Evolutionary conservation across 2,113 vertebrate genomes (phyloP).

Genomic region (Chaetodon auriga): DNA sequence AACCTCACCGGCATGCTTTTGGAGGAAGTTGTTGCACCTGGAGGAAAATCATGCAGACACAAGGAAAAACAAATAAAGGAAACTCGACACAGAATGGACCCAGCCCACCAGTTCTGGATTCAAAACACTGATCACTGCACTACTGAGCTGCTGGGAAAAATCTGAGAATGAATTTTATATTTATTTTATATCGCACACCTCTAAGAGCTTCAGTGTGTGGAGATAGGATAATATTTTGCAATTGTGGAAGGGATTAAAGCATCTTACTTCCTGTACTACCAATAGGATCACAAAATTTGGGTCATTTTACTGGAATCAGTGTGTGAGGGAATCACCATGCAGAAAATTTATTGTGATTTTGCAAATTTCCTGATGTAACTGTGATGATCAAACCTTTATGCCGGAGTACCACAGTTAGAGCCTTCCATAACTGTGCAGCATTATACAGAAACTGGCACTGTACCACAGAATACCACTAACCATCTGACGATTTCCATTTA

Average conservation of each 20-base stretch:
- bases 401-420: too few species aligned
- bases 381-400: too few species aligned
- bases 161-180: not conserved
- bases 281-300: not conserved
- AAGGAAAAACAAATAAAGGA: not conserved
- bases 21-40: not conserved
- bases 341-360: too few species aligned
- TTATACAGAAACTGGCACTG: too few species aligned
- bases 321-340: not conserved
- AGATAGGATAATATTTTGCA: not conserved
- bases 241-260: not conserved
- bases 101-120: not conserved
- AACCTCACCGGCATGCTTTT: not conserved
- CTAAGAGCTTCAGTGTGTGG: not conserved
- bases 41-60: not conserved
- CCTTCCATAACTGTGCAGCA: too few species aligned
- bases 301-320: not conserved
- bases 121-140: not conserved
- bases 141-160: not conserved
- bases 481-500: too few species aligned
- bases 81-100: not conserved
- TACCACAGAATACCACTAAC: too few species aligned
- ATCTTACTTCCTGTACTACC: not conserved
- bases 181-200: not conserved
- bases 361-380: too few species aligned